Base-by-base conservation (phyloP, 2,797 vertebrate genomes). In the Otolemur crassicaudatus region DNA sequence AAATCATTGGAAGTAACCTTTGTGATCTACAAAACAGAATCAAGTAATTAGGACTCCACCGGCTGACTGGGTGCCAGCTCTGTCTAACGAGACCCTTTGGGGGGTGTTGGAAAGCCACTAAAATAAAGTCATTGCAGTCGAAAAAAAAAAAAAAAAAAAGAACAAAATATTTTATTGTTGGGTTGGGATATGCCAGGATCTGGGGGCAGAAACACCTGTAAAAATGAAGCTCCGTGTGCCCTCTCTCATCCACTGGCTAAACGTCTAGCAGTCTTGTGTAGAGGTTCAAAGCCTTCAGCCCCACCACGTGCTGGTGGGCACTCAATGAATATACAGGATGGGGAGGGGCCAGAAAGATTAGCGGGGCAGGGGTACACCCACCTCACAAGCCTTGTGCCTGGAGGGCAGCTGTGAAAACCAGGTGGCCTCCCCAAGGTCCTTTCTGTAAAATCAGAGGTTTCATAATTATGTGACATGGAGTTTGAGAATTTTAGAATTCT, bases 351-450 rank as follows among this genome's bases (percentile, higher is more conserved):
- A 81, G 67, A 40, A 86, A 37, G 76, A 75, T 13, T 20, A 29
- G 58, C 60, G 14, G 11, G 14, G 5, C 60, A 65, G 43, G 34
- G 12, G 53, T 37, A 25, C 10, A 25, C 34, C 22, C 19, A 77
- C 19, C 16, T 4, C 14, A 4, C 61, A 85, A 43, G 17, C 43
- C 3, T 19, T 46, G 7, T 0, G 5, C 3, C 4, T 3, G 31
- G 79, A 79, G 23, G 7, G 60, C 43, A 80, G 16, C 31, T 13
- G 5, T 22, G 67, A 46, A 37, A 56, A 22, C 43, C 58, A 56
- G 49, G 80, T 23, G 34, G 27, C 25, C 40, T n/a, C 49, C 29
- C 13, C 13, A 14, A 2, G 17, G 70, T 7, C 2, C 46, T 46
- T 53, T 23, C 76, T n/a, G 22, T 61, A 60, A 40, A 53, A 56